A percentile compares a stretch with the other conserved stretches of the same genome.
phyloP scores from a whole-genome alignment of 2,113 vertebrate species.

The Lamprologus lemairii region DNA sequence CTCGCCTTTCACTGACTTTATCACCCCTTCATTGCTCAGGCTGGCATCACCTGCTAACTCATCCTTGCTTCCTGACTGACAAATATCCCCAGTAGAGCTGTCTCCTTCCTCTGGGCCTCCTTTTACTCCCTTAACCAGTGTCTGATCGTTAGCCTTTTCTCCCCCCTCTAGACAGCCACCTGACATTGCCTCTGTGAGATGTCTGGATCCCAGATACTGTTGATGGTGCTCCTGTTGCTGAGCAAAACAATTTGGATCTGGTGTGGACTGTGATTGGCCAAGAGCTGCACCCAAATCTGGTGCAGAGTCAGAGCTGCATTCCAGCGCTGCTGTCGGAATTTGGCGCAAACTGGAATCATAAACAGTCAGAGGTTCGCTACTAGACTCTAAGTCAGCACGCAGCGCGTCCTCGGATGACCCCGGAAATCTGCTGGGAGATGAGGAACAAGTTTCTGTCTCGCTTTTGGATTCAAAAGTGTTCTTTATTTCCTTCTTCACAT shows the following conservation, averaged over 20 bases:
- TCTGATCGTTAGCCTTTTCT: neutral
- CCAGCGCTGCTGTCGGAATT: neutral
- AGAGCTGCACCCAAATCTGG: neutral
- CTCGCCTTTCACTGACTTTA: neutral
- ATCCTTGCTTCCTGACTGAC: constrained; percentile 16
- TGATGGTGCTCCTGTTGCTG: constrained; percentile 38
- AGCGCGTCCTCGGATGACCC: neutral
- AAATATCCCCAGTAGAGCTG: neutral
- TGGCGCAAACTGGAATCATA: constrained; percentile 9
- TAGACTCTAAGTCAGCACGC: neutral
- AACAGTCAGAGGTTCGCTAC: neutral
- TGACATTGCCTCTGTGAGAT: constrained; percentile 23
- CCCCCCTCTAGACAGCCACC: neutral
- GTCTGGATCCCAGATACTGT: constrained; percentile 2
- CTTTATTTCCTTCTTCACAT: neutral
- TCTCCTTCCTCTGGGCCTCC: neutral
- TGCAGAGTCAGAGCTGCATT: constrained; percentile 4
- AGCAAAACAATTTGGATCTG: constrained; percentile 31
- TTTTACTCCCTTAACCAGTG: neutral
- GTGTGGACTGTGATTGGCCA: constrained; percentile 24
- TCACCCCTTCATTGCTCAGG: neutral
- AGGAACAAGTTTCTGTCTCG: neutral
- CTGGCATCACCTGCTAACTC: constrained; percentile 1
- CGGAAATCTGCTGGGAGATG: neutral
- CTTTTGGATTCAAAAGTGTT: neutral